Evolutionary conservation across 2,888 invertebrate genomes (phyloP).

Genomic region (Fragum whitleyi): DNA sequence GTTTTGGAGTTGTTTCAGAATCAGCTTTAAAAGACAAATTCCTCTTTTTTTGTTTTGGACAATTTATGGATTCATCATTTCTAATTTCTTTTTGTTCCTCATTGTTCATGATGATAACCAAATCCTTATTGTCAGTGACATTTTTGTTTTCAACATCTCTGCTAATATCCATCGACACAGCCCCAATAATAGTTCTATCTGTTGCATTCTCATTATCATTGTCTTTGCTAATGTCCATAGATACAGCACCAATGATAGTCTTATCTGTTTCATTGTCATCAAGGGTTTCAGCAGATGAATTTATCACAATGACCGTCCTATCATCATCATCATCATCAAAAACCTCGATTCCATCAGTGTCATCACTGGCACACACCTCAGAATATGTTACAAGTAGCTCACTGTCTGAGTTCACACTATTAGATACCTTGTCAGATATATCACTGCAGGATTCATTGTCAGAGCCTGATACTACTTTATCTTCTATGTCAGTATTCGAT

Average conservation of each 20-base stretch:
- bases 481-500: background rate
- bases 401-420: too few relatives aligned
- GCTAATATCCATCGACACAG: too few relatives aligned
- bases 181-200: too few relatives aligned
- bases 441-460: too few relatives aligned
- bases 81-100: background rate
- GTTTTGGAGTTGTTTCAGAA: background rate
- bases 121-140: too few relatives aligned
- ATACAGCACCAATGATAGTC: background rate
- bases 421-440: too few relatives aligned
- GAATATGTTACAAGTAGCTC: too few relatives aligned
- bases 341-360: background rate
- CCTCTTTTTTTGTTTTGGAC: background rate
- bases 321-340: background rate
- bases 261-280: background rate
- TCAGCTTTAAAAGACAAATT: constrained; percentile 19
- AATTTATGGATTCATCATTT: background rate
- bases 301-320: background rate
- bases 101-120: background rate
- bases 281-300: background rate
- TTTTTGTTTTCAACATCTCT: too few relatives aligned
- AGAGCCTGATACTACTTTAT: background rate
- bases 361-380: too few relatives aligned
- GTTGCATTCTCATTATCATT: too few relatives aligned
- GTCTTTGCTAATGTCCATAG: background rate